Evolutionary conservation across 1,140 invertebrate species (phyloP).

Genomic region (Theocolax elegans): DNA sequence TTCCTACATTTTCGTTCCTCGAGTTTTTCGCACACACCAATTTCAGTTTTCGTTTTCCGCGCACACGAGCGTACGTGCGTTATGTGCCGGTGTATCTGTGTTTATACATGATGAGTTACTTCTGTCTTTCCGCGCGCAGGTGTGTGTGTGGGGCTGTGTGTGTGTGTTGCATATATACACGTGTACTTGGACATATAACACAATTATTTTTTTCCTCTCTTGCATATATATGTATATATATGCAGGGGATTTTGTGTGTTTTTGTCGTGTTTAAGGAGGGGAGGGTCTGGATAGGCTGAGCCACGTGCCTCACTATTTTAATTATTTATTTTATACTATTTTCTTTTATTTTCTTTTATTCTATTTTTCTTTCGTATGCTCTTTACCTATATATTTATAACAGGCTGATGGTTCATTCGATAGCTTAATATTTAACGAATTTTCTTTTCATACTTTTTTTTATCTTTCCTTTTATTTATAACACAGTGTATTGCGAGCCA

Average conservation of each 20-base stretch:
- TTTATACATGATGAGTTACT: neutral
- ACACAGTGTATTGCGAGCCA: conserved; percentile 22
- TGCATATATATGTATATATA: conserved; percentile 8
- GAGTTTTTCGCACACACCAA: neutral
- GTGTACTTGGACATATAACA: too few species aligned
- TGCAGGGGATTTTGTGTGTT: neutral
- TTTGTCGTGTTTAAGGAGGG: neutral
- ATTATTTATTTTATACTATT: too few species aligned
- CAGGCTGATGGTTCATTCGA: neutral
- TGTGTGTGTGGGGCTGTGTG: neutral
- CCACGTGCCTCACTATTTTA: too few species aligned
- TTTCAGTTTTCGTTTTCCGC: neutral
- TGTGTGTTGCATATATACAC: neutral
- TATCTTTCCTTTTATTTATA: too few species aligned
- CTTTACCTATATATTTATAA: neutral
- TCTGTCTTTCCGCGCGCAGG: too few species aligned
- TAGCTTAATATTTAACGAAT: conserved; percentile 13
- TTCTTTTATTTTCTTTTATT: too few species aligned
- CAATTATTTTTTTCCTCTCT: neutral
- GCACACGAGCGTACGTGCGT: conserved; percentile 11
- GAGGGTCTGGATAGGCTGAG: neutral
- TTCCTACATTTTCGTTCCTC: neutral
- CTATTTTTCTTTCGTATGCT: neutral
- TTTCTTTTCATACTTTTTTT: too few species aligned
- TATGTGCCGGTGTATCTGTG: conserved; percentile 1